Evolutionary conservation across 2,797 vertebrate genomes (phyloP).

Genomic region (Heliangelus exortis): DNA sequence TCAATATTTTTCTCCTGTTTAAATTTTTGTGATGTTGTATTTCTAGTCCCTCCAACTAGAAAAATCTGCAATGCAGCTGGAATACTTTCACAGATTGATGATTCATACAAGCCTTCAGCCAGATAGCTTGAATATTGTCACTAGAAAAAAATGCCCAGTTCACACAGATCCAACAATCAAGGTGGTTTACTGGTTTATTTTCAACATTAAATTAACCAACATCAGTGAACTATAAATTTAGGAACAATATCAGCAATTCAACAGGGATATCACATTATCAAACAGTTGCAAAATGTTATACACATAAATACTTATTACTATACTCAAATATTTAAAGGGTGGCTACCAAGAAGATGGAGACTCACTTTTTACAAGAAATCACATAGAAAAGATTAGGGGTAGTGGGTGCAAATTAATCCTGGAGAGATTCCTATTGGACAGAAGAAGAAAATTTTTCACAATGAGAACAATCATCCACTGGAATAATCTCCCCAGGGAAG

Average conservation of each 20-base stretch:
- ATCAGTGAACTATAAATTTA: not conserved
- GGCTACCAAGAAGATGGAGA: not conserved
- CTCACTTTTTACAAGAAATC: not conserved
- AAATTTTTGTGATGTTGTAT: not conserved
- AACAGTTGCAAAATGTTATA: not conserved
- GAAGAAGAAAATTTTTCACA: too few species aligned
- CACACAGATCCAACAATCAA: not conserved
- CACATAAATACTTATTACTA: not conserved
- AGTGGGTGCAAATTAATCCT: not conserved
- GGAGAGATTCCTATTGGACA: too few species aligned
- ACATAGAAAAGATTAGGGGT: not conserved
- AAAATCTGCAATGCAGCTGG: constrained; percentile 23
- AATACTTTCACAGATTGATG: not conserved
- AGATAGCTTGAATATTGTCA: not conserved
- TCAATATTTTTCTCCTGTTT: not conserved
- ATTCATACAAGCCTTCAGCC: not conserved
- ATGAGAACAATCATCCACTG: too few species aligned
- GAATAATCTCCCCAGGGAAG: too few species aligned
- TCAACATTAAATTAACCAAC: not conserved
- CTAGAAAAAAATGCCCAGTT: not conserved
- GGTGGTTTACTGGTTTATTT: not conserved
- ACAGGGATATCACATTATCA: not conserved
- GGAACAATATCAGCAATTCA: not conserved
- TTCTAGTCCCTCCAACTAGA: not conserved
- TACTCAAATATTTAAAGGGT: not conserved